Evolutionary conservation across 2,888 invertebrate species (phyloP).

Genomic region (Drymonia ruficornis): DNA sequence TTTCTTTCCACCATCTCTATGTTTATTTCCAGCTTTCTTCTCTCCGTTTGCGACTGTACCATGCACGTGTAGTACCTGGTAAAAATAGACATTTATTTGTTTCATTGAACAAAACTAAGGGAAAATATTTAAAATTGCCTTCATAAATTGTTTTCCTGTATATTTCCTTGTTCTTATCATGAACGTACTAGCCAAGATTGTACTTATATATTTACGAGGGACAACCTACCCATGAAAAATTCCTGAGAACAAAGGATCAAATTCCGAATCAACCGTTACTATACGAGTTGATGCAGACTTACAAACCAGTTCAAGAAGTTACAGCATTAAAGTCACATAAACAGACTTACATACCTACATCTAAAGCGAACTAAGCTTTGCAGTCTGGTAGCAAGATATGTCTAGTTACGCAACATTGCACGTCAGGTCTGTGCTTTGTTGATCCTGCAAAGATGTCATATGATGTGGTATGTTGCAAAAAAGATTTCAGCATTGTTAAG

Average conservation of each 20-base stretch:
- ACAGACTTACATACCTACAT: conserved; percentile 7
- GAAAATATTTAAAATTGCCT: background rate
- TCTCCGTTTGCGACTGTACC: conserved; percentile 51
- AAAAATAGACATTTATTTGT: background rate
- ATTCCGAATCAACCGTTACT: conserved; percentile 1
- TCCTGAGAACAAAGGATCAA: background rate
- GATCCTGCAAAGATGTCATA: conserved; percentile 10
- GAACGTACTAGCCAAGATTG: too few species aligned
- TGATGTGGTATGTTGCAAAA: background rate
- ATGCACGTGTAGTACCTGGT: background rate
- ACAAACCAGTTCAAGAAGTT: conserved; percentile 4
- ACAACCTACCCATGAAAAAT: background rate
- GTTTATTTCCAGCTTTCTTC: conserved; percentile 73
- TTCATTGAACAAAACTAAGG: background rate
- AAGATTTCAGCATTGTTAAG: conserved; percentile 17
- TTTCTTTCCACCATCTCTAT: conserved; percentile 75
- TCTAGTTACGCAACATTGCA: conserved; percentile 36
- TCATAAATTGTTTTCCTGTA: too few species aligned
- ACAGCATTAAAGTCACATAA: conserved; percentile 5
- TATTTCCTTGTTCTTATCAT: too few species aligned
- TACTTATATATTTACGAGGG: too few species aligned
- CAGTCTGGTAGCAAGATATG: conserved; percentile 30
- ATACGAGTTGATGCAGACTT: background rate
- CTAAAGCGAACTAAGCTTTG: conserved; percentile 23
- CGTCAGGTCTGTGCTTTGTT: conserved; percentile 35